Evolutionary conservation across 1,140 invertebrate genomes (phyloP).

Genomic region (Euborellia annulipes): DNA sequence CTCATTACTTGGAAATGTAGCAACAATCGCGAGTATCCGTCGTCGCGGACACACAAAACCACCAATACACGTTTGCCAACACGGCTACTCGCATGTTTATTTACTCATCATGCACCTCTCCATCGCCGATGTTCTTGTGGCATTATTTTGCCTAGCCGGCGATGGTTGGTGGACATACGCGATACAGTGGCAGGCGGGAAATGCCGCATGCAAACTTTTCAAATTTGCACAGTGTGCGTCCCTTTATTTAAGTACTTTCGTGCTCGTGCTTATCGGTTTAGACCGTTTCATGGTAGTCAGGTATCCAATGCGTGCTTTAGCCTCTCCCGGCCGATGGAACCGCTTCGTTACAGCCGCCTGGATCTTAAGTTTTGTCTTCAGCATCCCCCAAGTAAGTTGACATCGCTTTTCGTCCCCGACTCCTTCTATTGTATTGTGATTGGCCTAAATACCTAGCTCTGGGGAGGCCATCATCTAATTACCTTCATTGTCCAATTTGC

Average conservation of each 20-base stretch:
- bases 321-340: slow-evolving; percentile 43
- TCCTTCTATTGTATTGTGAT: too few relatives aligned
- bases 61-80: too few relatives aligned
- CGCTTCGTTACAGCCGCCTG: slow-evolving; percentile 46
- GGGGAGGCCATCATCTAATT: too few relatives aligned
- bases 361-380: slow-evolving; percentile 50
- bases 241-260: slow-evolving; percentile 68
- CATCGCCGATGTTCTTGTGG: slow-evolving; percentile 58
- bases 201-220: slow-evolving; percentile 59
- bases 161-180: slow-evolving; percentile 66
- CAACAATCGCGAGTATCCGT: slow-evolving; percentile 55
- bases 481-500: too few relatives aligned
- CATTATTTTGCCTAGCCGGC: slow-evolving; percentile 59
- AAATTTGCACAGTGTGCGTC: slow-evolving; percentile 71
- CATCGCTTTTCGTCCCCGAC: too few relatives aligned
- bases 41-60: slow-evolving; percentile 26
- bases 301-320: slow-evolving; percentile 60
- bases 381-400: slow-evolving; percentile 60
- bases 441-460: too few relatives aligned
- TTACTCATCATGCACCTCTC: slow-evolving; percentile 58
- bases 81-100: slow-evolving; percentile 40
- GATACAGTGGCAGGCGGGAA: slow-evolving; percentile 63
- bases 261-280: slow-evolving; percentile 63
- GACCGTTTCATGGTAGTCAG: slow-evolving; percentile 65
- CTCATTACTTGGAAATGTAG: slow-evolving; percentile 54